Base-by-base conservation (phyloP, 2,888 invertebrate species). In the Amblyteles armatorius region DNA sequence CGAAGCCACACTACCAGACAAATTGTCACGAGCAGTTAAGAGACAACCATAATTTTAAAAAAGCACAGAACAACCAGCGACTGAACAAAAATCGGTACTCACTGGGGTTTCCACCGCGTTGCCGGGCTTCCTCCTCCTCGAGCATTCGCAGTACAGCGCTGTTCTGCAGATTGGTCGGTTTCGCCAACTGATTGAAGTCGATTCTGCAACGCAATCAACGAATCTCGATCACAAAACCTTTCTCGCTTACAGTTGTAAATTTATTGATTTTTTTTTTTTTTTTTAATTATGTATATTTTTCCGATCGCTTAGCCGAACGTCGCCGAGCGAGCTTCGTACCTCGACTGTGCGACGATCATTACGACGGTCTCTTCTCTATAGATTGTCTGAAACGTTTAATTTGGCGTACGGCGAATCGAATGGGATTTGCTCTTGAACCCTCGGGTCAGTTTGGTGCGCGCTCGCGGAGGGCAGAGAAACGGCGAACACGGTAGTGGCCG, bases 121-220 rank as follows among this genome's bases (percentile, higher is more conserved):
- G 96, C 90, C 96, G 95, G 88, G 95, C 94, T 93, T 97, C 97
- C 93, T 98, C 97, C 93, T 98, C 98, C 92, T 97, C 97, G 84
- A 98, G 95, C 96, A 98, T 97, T 87, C 97, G 96, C 89, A 98
- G 94, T 79, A 98, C 98, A 69, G 97, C 97, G 71, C 98, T 98
- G 94, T 97, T 97, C 91, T 97, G 97, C 91, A 98, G 95, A 94
- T 98, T 97, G 72, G 96, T 95, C 83, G 97, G 97, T 92, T 97
- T 97, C 88, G 96, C 95, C 89, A 96, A 95, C 88, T 97, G 96
- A 93, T 96, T 96, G 94, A 97, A 97, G 94, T 97, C 97, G 94
- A 97, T 97, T 94, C 97, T 98, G 94, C 16, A 95, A 95, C 80
- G 74, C 83, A 84, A 36, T 36, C 3, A 57, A 79, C 26, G 29